Evolutionary conservation across 2,113 vertebrate genomes (phyloP).

Genomic region (Psilopsiagon aymara): DNA sequence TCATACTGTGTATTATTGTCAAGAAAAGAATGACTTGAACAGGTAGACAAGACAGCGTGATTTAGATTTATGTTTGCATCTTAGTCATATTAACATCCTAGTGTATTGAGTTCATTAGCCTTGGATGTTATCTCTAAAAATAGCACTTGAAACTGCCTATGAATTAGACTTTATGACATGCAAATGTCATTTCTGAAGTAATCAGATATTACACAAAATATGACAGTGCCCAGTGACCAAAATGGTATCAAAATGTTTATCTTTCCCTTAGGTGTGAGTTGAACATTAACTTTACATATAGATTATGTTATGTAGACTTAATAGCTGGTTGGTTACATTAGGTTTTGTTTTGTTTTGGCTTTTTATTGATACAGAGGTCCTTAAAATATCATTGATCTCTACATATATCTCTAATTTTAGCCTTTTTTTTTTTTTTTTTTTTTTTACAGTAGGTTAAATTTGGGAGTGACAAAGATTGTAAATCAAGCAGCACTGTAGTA

Average conservation of each 20-base stretch:
- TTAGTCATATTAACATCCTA: neutral
- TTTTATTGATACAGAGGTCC: neutral
- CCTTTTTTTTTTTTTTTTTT: neutral
- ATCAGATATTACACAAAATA: neutral
- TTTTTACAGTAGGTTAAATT: neutral
- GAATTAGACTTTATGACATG: slow-evolving; percentile 31
- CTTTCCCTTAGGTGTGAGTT: neutral
- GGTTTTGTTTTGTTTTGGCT: neutral
- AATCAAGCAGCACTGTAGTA: neutral
- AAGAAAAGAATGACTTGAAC: neutral
- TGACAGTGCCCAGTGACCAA: slow-evolving; percentile 7
- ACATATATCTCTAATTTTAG: neutral
- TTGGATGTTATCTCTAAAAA: slow-evolving; percentile 3
- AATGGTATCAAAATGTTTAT: neutral
- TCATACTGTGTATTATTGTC: neutral
- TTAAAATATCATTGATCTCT: neutral
- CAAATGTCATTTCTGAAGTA: slow-evolving; percentile 44
- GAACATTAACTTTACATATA: neutral
- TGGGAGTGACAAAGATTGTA: neutral
- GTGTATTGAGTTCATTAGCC: neutral
- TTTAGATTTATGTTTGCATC: neutral
- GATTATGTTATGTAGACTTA: neutral
- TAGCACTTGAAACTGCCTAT: neutral
- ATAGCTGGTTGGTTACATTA: neutral
- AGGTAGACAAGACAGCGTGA: neutral